Evolutionary conservation across 53 echinoderm and acorn worm genomes (phyloP).

Genomic region (Echinarachnius parma): DNA sequence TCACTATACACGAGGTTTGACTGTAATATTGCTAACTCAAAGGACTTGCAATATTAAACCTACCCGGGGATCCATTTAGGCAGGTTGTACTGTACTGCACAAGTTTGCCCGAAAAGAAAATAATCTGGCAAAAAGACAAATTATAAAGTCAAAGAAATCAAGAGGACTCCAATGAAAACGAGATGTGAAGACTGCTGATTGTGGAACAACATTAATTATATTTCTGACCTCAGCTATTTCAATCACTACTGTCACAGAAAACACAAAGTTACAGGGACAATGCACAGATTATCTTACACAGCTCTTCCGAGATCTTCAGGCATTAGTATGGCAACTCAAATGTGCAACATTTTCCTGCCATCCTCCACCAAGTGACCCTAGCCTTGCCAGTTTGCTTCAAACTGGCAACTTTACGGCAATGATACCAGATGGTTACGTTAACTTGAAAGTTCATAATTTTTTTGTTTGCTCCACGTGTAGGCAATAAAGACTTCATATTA

Average conservation of each 20-base stretch:
- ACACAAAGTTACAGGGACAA: conserved; percentile 46
- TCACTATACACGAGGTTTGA: no score
- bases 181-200: no score
- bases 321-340: conserved; percentile 36
- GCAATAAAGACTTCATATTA: conserved; percentile 56
- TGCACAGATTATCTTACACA: conserved; percentile 42
- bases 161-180: conserved; percentile 1
- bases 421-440: conserved; percentile 45
- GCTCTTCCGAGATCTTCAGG: conserved; percentile 32
- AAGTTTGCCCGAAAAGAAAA: no score
- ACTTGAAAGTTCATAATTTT: conserved; percentile 45
- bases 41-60: no score
- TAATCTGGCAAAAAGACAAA: no score
- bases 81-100: no score
- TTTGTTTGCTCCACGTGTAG: conserved; percentile 52
- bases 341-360: conserved; percentile 11
- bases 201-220: conserved; percentile 49
- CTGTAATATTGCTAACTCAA: no score
- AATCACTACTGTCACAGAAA: conserved; percentile 43
- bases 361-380: conserved; percentile 3
- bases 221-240: conserved; percentile 39
- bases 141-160: no score
- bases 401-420: conserved; percentile 33
- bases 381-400: conserved; percentile 11
- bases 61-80: no score